phyloP scores from a whole-genome alignment of 2,888 invertebrate genomes.

The Drosophila differens region DNA sequence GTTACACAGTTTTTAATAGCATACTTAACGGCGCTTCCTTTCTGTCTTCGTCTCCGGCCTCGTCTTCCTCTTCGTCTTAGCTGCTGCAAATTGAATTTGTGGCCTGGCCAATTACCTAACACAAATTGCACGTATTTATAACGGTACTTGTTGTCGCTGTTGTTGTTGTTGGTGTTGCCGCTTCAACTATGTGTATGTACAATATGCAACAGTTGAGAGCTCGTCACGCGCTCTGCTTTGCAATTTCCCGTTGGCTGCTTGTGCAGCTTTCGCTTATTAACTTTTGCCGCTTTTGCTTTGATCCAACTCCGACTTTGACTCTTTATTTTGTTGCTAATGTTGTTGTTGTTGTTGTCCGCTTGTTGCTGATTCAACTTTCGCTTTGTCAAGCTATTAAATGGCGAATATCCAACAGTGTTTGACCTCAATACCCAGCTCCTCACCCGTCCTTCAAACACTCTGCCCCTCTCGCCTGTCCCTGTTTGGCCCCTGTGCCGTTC shows the following conservation, averaged over 20 bases:
- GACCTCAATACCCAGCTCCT: conserved; percentile 6
- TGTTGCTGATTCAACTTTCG: conserved; percentile 5
- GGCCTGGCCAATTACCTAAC: conserved; percentile 42
- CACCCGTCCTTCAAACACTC: too few species aligned
- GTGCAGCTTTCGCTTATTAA: conserved; percentile 42
- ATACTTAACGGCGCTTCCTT: conserved; percentile 53
- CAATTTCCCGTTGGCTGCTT: conserved; percentile 42
- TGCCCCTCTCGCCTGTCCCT: background rate
- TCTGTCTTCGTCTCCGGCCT: background rate
- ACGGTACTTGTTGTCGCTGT: background rate
- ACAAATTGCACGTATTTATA: conserved; percentile 45
- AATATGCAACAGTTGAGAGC: conserved; percentile 53
- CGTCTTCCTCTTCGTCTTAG: background rate
- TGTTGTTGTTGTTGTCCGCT: background rate
- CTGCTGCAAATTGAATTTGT: conserved; percentile 28
- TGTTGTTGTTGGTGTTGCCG: background rate
- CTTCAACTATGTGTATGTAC: conserved; percentile 3
- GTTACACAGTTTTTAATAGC: conserved; percentile 73
- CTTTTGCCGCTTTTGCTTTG: conserved; percentile 37
- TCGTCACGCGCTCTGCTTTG: conserved; percentile 32
- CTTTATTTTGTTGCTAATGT: background rate
- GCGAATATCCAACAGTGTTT: conserved; percentile 43
- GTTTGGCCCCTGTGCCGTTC: background rate
- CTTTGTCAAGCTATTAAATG: conserved; percentile 36
- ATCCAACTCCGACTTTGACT: conserved; percentile 7